These are phyloP conservation scores for Bombycilla garrulus DNA, from an alignment of 2,113 vertebrate species.

Conservation along the genomic window DNA sequence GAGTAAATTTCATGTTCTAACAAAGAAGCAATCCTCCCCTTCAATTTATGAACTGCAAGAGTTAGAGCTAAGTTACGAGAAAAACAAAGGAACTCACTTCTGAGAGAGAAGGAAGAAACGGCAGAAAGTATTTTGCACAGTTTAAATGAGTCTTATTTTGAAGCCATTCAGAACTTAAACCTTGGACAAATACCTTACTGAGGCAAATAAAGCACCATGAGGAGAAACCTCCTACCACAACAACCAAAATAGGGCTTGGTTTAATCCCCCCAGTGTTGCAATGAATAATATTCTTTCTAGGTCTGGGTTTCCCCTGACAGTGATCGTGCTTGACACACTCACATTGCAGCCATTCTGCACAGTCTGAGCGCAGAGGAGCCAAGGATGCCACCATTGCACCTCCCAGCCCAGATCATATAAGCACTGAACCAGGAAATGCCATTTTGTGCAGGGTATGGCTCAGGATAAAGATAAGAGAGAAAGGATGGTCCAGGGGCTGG, in stretches of 20 bases:
- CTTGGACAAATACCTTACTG: not conserved
- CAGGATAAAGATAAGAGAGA: not conserved
- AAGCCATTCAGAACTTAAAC: not conserved
- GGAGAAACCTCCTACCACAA: not conserved
- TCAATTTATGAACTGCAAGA: not conserved
- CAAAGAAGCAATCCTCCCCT: not conserved
- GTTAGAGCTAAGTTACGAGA: not conserved
- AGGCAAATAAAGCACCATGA: not conserved
- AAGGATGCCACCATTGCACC: not conserved
- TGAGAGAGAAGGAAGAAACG: not conserved
- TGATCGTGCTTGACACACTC: not conserved
- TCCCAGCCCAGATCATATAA: not conserved
- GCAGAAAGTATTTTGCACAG: not conserved
- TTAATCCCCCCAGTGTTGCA: not conserved
- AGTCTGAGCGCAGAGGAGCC: not conserved
- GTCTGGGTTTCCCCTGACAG: not conserved
- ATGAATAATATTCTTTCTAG: not conserved
- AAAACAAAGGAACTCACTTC: not conserved
- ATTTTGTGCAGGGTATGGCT: not conserved
- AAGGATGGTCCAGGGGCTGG: not conserved
- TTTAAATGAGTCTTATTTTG: not conserved
- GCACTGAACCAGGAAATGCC: not conserved
- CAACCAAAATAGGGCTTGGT: not conserved
- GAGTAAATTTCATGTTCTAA: not conserved
- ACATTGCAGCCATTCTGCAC: not conserved